These are phyloP conservation scores for Volucella bombylans DNA, from an alignment of 2,888 invertebrate species.

Conservation along the genomic window DNA sequence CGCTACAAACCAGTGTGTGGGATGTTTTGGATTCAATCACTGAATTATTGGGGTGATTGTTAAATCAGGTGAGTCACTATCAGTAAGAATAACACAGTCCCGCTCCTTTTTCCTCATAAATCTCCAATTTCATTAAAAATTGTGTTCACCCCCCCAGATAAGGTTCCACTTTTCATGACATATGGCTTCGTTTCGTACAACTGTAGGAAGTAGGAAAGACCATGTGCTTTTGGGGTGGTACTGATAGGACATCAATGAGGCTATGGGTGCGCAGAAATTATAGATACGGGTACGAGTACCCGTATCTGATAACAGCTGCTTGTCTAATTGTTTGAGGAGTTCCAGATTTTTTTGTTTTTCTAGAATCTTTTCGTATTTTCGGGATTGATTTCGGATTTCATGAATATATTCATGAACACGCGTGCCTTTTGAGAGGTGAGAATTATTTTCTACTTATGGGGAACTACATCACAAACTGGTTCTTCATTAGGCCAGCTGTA, in stretches of 20 bases:
- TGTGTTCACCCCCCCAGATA: background rate
- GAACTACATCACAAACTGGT: too few species aligned
- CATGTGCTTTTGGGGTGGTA: slow-evolving; percentile 23
- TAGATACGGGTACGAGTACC: background rate
- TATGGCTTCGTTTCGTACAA: background rate
- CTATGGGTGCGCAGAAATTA: slow-evolving; percentile 1
- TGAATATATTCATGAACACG: background rate
- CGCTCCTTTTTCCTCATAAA: background rate
- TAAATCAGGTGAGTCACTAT: slow-evolving; percentile 37
- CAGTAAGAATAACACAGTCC: background rate
- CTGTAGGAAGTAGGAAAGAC: background rate
- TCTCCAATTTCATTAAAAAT: slow-evolving; percentile 26
- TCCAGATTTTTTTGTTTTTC: too few species aligned
- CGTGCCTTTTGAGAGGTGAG: background rate
- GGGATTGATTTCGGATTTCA: background rate
- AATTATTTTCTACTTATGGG: background rate
- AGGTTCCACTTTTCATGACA: background rate
- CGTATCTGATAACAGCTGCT: slow-evolving; percentile 35
- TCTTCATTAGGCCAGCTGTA: too few species aligned
- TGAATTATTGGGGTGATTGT: slow-evolving; percentile 26
- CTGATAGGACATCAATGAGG: background rate
- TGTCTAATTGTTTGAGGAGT: background rate
- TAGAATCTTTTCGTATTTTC: too few species aligned
- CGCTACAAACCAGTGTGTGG: slow-evolving; percentile 28
- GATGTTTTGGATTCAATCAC: slow-evolving; percentile 44